Evolutionary conservation across 1,140 invertebrate species (phyloP), one percentile per base, ranked within the genome.

Genomic region (Atta colombica): DNA sequence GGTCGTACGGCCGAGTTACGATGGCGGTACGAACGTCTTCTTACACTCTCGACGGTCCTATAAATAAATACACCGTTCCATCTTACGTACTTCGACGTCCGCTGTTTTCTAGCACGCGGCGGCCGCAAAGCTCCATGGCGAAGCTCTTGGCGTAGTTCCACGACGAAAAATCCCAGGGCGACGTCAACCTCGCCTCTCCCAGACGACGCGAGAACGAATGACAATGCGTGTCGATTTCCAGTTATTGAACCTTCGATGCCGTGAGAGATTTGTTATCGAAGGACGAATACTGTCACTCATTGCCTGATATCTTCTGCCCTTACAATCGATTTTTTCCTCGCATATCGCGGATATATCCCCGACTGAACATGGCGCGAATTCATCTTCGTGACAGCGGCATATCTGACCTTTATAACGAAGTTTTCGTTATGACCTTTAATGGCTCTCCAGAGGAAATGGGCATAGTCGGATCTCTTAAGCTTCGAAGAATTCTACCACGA

Each of bases 51-150:
- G 28, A 77, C 77, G 78, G 74, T 31, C 87, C 80, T 88, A 77
- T 92, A 92, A 92, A 93, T 93, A 93, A 93, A 93, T 93, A 92
- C 88, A 68, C 78, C 87, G 82, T 88, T 87, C 85, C 85, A 89
- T 87, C 87, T 89, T 92, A 90, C 58, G 71, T 89, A 87, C 71
- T 89, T 90, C 77, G 85, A 87, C 77, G 55, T 60, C 21, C 25
- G 65, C 39, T 58, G 69, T 49, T 58, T 58, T 28, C 86, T 53
- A 69, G 74, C 71, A 63, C 25, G 68, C 49, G 3, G 55, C 39
- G 25, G 66, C 66, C 66, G 39, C 66, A 39, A 31, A 45, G 69
- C 80, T 75, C 55, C 51, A 75, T 58, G 80, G 49, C 77, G 65
- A n/a, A 39, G 84, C 69, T 35, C 58, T 69, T 89, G 82, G 87